These are phyloP conservation scores for Lamprotornis superbus DNA, from an alignment of 2,113 vertebrate species.

Conservation along the genomic window DNA sequence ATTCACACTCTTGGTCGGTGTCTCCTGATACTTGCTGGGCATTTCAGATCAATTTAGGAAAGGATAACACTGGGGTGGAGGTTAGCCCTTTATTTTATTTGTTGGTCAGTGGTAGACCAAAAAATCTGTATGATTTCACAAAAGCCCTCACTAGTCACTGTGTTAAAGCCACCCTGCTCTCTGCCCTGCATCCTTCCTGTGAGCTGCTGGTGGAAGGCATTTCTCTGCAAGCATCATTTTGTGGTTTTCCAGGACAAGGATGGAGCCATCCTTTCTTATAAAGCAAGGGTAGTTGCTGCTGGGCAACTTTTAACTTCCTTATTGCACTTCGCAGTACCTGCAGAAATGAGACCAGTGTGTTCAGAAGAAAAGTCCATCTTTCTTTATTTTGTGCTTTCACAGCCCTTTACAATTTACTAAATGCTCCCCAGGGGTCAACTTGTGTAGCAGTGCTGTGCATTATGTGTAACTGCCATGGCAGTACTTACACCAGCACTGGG, in stretches of 20 bases:
- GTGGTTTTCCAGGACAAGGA: not conserved
- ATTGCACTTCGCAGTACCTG: not conserved
- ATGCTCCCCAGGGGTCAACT: not conserved
- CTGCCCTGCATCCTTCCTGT: not conserved
- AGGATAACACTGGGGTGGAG: rapidly evolving
- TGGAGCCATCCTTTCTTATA: not conserved
- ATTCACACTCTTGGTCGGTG: not conserved
- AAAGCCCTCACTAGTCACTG: rapidly evolving
- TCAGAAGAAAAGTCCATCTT: not conserved
- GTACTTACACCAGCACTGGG: not conserved
- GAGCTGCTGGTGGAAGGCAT: not conserved
- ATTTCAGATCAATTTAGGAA: not conserved
- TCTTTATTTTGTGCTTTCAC: not conserved
- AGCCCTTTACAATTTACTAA: slow-evolving; percentile 23
- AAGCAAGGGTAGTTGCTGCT: not conserved
- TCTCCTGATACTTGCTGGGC: not conserved
- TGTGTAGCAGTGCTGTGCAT: not conserved
- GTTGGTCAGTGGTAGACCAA: not conserved
- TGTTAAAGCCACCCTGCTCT: not conserved
- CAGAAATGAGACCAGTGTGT: not conserved
- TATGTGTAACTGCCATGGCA: not conserved
- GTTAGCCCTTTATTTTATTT: not conserved
- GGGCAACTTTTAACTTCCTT: not conserved
- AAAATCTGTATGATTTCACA: not conserved
- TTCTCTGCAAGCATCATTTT: not conserved